Evolutionary conservation across 2,888 invertebrate species (phyloP).

Genomic region (Trichopoda pennipes): DNA sequence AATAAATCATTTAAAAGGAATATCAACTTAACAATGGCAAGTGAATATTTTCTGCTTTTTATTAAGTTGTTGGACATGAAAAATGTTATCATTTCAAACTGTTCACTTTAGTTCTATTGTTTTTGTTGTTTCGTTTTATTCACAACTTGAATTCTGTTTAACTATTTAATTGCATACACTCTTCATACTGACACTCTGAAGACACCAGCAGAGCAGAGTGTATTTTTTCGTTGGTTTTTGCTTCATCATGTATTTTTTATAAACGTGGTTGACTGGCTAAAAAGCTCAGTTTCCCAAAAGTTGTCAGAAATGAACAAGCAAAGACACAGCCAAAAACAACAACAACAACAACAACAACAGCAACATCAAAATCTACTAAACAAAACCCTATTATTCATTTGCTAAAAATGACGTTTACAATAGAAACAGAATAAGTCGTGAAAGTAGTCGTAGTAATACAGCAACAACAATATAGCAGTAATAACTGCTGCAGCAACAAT

Average conservation of each 20-base stretch:
- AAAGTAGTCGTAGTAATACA: neutral
- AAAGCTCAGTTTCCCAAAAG: constrained; percentile 56
- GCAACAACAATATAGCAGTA: constrained; percentile 25
- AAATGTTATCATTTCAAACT: constrained; percentile 70
- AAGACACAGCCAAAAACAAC: constrained; percentile 21
- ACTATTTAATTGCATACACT: constrained; percentile 21
- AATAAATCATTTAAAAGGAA: constrained; percentile 34
- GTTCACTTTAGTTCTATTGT: constrained; percentile 34
- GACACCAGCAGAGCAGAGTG: neutral
- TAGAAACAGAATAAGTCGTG: neutral
- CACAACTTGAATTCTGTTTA: constrained; percentile 5
- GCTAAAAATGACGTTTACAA: constrained; percentile 30
- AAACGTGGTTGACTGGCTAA: constrained; percentile 56
- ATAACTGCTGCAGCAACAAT: constrained; percentile 63
- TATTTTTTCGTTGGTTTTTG: neutral
- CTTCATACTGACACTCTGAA: neutral
- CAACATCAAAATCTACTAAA: too few species aligned
- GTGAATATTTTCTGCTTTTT: constrained; percentile 69
- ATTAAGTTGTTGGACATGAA: constrained; percentile 72
- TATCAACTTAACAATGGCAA: constrained; percentile 59
- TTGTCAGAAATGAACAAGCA: constrained; percentile 51
- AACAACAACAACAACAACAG: too few species aligned
- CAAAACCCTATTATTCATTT: constrained; percentile 50
- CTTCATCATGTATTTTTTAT: constrained; percentile 27
- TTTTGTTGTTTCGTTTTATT: neutral